Evolutionary conservation across 2,888 invertebrate genomes (phyloP).

Genomic region (Orchesella flavescens): DNA sequence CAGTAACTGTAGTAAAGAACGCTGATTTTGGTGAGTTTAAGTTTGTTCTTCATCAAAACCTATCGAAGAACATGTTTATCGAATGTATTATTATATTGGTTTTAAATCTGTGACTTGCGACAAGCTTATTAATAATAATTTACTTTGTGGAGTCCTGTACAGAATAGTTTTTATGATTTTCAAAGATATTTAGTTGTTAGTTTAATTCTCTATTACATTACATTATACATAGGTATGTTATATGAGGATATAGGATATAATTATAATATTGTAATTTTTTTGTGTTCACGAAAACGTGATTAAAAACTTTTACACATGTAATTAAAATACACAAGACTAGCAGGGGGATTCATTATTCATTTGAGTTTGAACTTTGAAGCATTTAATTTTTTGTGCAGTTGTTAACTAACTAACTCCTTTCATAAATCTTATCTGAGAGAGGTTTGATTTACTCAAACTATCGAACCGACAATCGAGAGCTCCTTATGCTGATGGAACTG

Average conservation of each 20-base stretch:
- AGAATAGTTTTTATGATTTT: neutral
- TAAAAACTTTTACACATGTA: constrained; percentile 59
- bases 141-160: neutral
- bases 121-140: neutral
- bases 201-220: neutral
- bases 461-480: constrained; percentile 33
- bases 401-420: neutral
- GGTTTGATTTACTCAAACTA: neutral
- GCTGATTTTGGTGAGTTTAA: too few species aligned
- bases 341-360: neutral
- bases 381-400: constrained; percentile 11
- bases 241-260: neutral
- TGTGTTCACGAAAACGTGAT: constrained; percentile 62
- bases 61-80: too few species aligned
- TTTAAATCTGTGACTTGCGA: constrained; percentile 22
- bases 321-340: constrained; percentile 19
- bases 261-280: constrained; percentile 35
- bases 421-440: too few species aligned
- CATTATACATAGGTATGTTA: neutral
- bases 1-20: too few species aligned
- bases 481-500: constrained; percentile 25
- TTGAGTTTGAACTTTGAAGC: neutral
- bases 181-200: constrained; percentile 2
- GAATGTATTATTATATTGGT: constrained; percentile 6
- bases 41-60: too few species aligned